Base-by-base conservation (phyloP, 2,113 vertebrate species). In the Vombatus ursinus region DNA sequence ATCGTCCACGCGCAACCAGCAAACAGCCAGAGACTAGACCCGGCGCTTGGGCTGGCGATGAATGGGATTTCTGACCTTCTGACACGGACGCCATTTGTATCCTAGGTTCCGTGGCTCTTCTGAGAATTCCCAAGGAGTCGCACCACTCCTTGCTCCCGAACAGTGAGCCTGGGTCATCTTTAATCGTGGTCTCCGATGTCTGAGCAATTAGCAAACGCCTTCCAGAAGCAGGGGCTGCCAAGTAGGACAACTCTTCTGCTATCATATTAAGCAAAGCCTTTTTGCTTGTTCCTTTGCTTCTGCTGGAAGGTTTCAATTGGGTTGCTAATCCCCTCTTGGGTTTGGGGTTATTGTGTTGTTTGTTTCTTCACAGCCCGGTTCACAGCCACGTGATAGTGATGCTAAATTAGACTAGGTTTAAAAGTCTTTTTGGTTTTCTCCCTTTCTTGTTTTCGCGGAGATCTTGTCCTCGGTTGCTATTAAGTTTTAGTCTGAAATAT, bases 241-340 rank as follows among this genome's bases (percentile, higher is more conserved):
- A 84, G 92, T 54, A 51, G 89, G 48, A 93, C 61, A 50, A 26
- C 89, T 4, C 16, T 8, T 57, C 31, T 50, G 94, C 26, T 61
- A 90, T 91, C 89, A 31, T 90, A 53, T 7, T 93, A 37, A 84
- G 52, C 90, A 93, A 90, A 95, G 92, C 68, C 94, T 52, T 28
- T 91, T 91, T 54, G 89, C 31, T 93, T 52, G 50, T 48, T 9
- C 4, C 3, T 93, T 93, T 90, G 91, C 77, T 23, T n/a, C 93
- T 92, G 51, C 47, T 52, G 54, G 68, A 94, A 77, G 51, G 31
- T 77, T 53, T 37, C 68, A 44, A 44, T n/a, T 22, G 16, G 68
- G 37, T 23, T 22, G n/a, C 19, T 44, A 44, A 44, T 84, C n/a
- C n/a, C n/a, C n/a, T 44, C 68, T 44, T 84, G 44, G 37, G 14